These are phyloP conservation scores for Diaphora mendica DNA, from an alignment of 2,888 invertebrate genomes.

Conservation along the genomic window DNA sequence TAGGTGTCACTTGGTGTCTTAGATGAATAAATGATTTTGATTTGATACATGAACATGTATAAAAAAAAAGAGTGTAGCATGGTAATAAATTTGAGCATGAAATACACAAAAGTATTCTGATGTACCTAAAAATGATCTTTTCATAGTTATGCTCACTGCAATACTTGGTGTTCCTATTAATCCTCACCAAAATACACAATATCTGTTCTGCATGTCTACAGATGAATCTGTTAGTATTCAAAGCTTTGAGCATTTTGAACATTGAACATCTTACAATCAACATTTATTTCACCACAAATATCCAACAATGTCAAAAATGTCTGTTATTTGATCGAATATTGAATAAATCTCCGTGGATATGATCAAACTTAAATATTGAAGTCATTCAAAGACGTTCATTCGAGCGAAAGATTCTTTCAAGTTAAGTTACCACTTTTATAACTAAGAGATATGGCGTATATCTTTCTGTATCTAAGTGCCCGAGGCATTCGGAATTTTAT, in stretches of 20 bases:
- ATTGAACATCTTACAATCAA: slow-evolving; percentile 22
- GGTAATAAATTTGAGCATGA: no score
- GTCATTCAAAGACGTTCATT: slow-evolving; percentile 65
- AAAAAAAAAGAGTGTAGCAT: no score
- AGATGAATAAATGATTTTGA: no score
- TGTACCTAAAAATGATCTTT: not conserved
- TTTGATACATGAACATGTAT: no score
- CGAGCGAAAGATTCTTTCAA: slow-evolving; percentile 63
- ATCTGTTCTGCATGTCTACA: not conserved
- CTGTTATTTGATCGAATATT: slow-evolving; percentile 55
- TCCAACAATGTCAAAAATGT: slow-evolving; percentile 34
- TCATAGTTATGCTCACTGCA: not conserved
- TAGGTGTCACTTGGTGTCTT: no score
- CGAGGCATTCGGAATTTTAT: slow-evolving; percentile 82
- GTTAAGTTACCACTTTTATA: slow-evolving; percentile 68
- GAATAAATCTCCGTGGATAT: slow-evolving; percentile 57
- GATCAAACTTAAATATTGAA: slow-evolving; percentile 66
- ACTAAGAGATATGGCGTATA: slow-evolving; percentile 71
- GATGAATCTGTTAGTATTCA: slow-evolving; percentile 29
- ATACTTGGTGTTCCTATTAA: not conserved
- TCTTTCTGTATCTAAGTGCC: slow-evolving; percentile 75
- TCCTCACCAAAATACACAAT: not conserved
- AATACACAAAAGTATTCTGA: no score
- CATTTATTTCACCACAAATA: slow-evolving; percentile 41
- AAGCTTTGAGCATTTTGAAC: slow-evolving; percentile 25